Evolutionary conservation across 2,888 invertebrate species (phyloP).

Genomic region (Trichogramma evanescens): DNA sequence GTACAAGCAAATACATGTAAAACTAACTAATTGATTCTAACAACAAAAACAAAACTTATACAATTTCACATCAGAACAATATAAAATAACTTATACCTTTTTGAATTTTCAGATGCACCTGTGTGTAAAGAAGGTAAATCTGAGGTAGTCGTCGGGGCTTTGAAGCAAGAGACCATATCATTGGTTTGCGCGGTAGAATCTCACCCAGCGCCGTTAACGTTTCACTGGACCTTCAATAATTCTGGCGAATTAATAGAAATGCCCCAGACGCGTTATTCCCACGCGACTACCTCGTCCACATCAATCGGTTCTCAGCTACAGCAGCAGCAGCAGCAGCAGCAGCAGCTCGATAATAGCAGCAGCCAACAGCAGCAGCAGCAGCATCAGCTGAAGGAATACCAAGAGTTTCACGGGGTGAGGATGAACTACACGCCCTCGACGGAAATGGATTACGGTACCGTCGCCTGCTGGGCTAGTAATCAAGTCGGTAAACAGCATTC

Average conservation of each 20-base stretch:
- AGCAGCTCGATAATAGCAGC: background rate
- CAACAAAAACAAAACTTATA: too few species aligned
- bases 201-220: conserved; percentile 76
- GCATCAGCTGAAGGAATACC: conserved; percentile 35
- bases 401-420: conserved; percentile 54
- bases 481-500: conserved; percentile 75
- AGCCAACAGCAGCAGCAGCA: conserved; percentile 3
- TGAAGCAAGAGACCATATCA: conserved; percentile 82
- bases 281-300: conserved; percentile 26
- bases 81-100: background rate
- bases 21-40: too few species aligned
- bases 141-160: conserved; percentile 71
- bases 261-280: conserved; percentile 54
- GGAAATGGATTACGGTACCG: conserved; percentile 83
- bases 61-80: too few species aligned
- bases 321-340: conserved; percentile 5
- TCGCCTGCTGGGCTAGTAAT: conserved; percentile 81
- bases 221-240: conserved; percentile 90
- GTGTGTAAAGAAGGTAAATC: conserved; percentile 58
- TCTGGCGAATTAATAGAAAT: conserved; percentile 79
- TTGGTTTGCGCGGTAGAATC: conserved; percentile 82
- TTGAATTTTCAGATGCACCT: conserved; percentile 32
- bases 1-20: too few species aligned
- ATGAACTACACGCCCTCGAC: conserved; percentile 80
- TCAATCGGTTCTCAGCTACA: conserved; percentile 8